These are phyloP conservation scores for Petromus typicus DNA, from an alignment of 2,113 vertebrate genomes.

Conservation along the genomic window DNA sequence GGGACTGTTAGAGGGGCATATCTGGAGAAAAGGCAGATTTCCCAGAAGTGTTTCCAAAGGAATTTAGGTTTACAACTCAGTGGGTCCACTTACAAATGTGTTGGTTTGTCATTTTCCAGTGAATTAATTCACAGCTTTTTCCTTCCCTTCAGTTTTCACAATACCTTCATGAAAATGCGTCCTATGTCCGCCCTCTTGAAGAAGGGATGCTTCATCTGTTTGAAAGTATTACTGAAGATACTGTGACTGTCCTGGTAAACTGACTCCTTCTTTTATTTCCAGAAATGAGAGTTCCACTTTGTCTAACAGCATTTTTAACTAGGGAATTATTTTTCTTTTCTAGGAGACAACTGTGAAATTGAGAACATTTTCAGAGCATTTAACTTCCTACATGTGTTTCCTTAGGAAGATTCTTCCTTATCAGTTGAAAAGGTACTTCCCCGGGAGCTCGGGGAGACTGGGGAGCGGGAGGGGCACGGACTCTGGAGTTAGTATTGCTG, in stretches of 20 bases:
- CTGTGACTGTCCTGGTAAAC: slow-evolving; percentile 95
- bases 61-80: neutral
- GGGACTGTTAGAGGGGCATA: neutral
- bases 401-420: slow-evolving; percentile 99
- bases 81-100: neutral
- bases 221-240: slow-evolving; percentile 97
- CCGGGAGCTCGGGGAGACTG: neutral
- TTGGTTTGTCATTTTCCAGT: slow-evolving; percentile 6
- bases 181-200: slow-evolving; percentile 97
- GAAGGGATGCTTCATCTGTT: slow-evolving; percentile 95
- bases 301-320: slow-evolving; percentile 34
- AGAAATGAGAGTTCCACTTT: neutral
- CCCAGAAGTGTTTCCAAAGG: neutral
- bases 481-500: neutral
- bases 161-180: slow-evolving; percentile 97
- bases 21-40: slow-evolving; percentile 19
- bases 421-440: slow-evolving; percentile 96
- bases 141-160: slow-evolving; percentile 92
- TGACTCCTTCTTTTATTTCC: neutral
- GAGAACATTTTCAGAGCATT: slow-evolving; percentile 93
- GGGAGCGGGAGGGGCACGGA: neutral
- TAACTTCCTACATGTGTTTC: slow-evolving; percentile 93
- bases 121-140: slow-evolving; percentile 32
- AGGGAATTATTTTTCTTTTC: slow-evolving; percentile 72
- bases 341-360: slow-evolving; percentile 97